phyloP scores from a whole-genome alignment of 1,140 invertebrate genomes.

The Neodiprion pinetum region DNA sequence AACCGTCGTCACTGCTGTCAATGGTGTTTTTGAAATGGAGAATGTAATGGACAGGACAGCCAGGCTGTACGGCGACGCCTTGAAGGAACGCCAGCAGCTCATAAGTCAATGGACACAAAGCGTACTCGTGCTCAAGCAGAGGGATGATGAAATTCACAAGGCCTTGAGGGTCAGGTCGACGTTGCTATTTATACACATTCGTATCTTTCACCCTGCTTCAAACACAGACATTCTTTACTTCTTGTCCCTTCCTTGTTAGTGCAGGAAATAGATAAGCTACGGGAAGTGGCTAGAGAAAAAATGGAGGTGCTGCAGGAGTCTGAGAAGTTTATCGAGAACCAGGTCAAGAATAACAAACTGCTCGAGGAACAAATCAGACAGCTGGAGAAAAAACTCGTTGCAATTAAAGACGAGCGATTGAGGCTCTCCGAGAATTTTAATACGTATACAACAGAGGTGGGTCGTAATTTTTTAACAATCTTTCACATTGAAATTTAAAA shows the following conservation, averaged over 20 bases:
- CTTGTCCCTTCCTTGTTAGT: neutral
- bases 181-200: no score
- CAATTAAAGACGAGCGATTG: constrained; percentile 37
- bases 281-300: constrained; percentile 38
- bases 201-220: no score
- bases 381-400: constrained; percentile 38
- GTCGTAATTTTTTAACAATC: constrained; percentile 11
- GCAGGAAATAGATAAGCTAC: constrained; percentile 49
- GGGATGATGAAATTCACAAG: constrained; percentile 48
- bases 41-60: constrained; percentile 52
- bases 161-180: constrained; percentile 34
- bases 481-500: constrained; percentile 10
- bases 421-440: constrained; percentile 33
- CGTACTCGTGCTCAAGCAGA: constrained; percentile 46
- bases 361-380: constrained; percentile 40
- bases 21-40: constrained; percentile 51
- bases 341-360: constrained; percentile 45
- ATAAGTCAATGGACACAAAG: constrained; percentile 58
- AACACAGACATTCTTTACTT: neutral
- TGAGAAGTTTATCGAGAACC: constrained; percentile 48
- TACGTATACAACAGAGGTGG: constrained; percentile 35
- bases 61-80: constrained; percentile 49
- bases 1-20: constrained; percentile 41
- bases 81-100: constrained; percentile 51
- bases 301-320: constrained; percentile 41